phyloP scores from a whole-genome alignment of 2,888 invertebrate genomes.

The Nesidiocoris tenuis region DNA sequence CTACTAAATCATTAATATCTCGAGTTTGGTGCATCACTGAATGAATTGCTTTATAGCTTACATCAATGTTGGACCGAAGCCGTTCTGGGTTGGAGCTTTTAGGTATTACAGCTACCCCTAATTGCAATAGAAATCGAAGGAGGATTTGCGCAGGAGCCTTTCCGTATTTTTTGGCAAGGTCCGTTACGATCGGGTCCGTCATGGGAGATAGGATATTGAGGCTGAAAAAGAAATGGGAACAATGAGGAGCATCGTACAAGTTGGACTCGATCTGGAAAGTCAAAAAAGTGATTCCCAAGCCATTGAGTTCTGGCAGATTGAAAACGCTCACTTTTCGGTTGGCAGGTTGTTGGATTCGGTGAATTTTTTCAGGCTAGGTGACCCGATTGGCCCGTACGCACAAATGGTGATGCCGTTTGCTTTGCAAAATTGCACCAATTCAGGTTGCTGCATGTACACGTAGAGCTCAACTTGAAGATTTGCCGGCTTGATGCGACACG shows the following conservation, averaged over 20 bases:
- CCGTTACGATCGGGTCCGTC: constrained; percentile 61
- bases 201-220: constrained; percentile 60
- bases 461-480: constrained; percentile 60
- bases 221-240: too few relatives aligned
- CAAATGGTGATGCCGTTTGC: constrained; percentile 67
- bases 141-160: constrained; percentile 71
- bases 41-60: constrained; percentile 54
- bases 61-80: constrained; percentile 67
- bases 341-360: constrained; percentile 16
- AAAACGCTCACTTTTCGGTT: constrained; percentile 14
- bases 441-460: constrained; percentile 56
- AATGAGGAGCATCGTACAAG: too few relatives aligned
- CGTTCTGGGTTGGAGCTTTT: constrained; percentile 72
- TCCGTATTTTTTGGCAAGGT: constrained; percentile 61
- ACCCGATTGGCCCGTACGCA: constrained; percentile 78
- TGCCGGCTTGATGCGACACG: constrained; percentile 64
- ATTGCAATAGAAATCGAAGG: constrained; percentile 68
- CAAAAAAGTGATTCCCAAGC: too few relatives aligned
- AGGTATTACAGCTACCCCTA: constrained; percentile 70
- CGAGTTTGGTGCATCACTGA: too few relatives aligned
- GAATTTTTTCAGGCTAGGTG: constrained; percentile 56
- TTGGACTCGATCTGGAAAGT: not conserved
- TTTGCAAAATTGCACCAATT: constrained; percentile 57
- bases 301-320: too few relatives aligned
- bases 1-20: too few relatives aligned